phyloP scores from a whole-genome alignment of 2,797 vertebrate species.

The Mus spretus region DNA sequence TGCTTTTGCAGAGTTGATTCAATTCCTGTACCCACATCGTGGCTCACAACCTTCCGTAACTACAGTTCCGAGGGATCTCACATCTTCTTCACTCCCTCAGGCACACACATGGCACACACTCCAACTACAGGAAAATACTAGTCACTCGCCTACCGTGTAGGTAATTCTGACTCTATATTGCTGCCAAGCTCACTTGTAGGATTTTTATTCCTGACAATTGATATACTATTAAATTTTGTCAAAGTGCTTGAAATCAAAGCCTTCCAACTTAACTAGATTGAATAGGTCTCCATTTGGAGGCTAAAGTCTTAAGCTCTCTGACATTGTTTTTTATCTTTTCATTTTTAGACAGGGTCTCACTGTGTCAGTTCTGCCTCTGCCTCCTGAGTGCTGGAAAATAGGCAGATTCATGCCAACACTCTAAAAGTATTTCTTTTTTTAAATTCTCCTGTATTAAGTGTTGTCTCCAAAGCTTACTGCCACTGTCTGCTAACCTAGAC shows the following conservation, averaged over 20 bases:
- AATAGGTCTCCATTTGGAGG: not conserved
- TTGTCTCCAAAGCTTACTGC: no score
- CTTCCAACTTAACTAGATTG: not conserved
- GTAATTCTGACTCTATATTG: not conserved
- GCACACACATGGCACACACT: not conserved
- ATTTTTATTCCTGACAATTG: not conserved
- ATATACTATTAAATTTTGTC: not conserved
- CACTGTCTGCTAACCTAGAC: no score
- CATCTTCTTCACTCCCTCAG: not conserved
- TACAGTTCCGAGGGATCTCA: no score
- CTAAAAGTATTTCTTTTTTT: no score
- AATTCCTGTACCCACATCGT: no score
- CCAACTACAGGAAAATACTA: not conserved
- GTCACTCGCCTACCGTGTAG: not conserved
- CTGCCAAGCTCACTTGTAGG: not conserved
- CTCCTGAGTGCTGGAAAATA: not conserved
- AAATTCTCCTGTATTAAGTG: no score
- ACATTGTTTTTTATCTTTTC: not conserved
- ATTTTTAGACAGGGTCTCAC: not conserved
- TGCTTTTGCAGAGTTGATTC: not conserved
- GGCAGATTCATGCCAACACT: not conserved
- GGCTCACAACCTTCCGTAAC: not conserved
- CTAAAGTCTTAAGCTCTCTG: not conserved
- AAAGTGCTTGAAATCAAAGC: conserved; percentile 3
- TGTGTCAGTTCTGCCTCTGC: not conserved